A percentile compares a stretch with the other conserved stretches of the same genome.
These are phyloP conservation scores for Amia ocellicauda DNA, from an alignment of 2,113 vertebrate species.

Conservation along the genomic window DNA sequence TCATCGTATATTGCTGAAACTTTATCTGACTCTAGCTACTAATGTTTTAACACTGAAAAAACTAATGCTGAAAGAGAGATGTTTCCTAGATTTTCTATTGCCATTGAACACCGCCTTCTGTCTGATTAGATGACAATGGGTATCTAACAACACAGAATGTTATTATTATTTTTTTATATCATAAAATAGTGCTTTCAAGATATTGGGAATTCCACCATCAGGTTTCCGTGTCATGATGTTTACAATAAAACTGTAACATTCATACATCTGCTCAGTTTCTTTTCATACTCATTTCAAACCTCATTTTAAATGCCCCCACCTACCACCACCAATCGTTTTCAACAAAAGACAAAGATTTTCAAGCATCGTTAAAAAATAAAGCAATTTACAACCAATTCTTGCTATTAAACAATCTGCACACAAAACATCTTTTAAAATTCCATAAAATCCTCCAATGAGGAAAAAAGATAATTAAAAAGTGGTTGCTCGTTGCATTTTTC, in stretches of 20 bases:
- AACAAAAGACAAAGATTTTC: constrained; percentile 85
- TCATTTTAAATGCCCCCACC: constrained; percentile 83
- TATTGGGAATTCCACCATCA: constrained; percentile 83
- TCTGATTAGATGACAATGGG: constrained; percentile 52
- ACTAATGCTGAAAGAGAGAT: constrained; percentile 51
- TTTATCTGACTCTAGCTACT: constrained; percentile 54
- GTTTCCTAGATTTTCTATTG: constrained; percentile 49
- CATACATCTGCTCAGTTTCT: constrained; percentile 83
- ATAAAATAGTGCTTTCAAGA: constrained; percentile 46
- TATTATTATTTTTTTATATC: constrained; percentile 13
- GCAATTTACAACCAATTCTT: constrained; percentile 84
- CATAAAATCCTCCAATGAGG: constrained; percentile 79
- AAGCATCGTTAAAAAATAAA: constrained; percentile 95
- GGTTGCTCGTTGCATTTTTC: constrained; percentile 63
- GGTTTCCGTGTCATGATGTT: constrained; percentile 97
- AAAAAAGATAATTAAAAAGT: constrained; percentile 74
- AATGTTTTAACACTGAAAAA: constrained; percentile 50
- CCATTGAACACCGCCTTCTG: constrained; percentile 43
- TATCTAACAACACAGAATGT: constrained; percentile 47
- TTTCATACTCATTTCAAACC: constrained; percentile 74
- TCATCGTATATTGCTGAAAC: constrained; percentile 63
- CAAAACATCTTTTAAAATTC: constrained; percentile 79
- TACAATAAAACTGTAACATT: constrained; percentile 83
- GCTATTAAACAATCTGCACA: constrained; percentile 89
- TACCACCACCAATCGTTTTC: constrained; percentile 74